Evolutionary conservation across 2,888 invertebrate species (phyloP), one percentile per base, ranked within the genome.

Genomic region (Conops quadrifasciatus): DNA sequence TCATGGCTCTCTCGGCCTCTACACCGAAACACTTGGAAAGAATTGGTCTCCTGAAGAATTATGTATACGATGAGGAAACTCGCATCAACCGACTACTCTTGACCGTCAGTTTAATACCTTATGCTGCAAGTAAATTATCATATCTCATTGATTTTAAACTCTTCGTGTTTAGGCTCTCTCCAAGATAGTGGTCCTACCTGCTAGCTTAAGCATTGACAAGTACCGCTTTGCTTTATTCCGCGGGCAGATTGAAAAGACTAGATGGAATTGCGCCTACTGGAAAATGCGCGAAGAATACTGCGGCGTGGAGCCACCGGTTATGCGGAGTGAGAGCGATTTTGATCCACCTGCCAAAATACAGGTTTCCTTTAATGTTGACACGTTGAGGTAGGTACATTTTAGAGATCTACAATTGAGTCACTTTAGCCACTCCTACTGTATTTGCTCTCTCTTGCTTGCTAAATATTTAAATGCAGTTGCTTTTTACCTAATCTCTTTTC

Each of bases 281-380:
- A 87, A 88, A 76, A 84, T 92, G 62, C 87, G 90, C 45, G 89
- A 89, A 74, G 83, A 86, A 69, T 87, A 89, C 75, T 92, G 92
- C 72, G 92, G 92, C 2, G 86, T 92, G 58, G 89, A 90, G 77
- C 91, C 92, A 0, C 91, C 92, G 2, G 87, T 89, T 0, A 87
- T 88, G 64, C 87, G 93, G 73, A 88, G 86, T 47, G 91, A 92
- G 77, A 87, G 88, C 0, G 91, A 93, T 84, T 93, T 93, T 72
- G 93, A 93, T 82, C 89, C 93, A 0, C 92, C 92, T 2, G 90
- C 92, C 19, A 93, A 93, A 78, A 93, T 91, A 77, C 93, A 93
- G 75, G 88, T 93, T 0, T 90, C 91, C 1, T 90, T 90, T 70
- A 90, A 91, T 83, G 90, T 91, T 4, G 91, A 91, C 72, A 92